Conservation (phyloP, 2,797 vertebrate species). For the Gambelia wislizenii region DNA sequence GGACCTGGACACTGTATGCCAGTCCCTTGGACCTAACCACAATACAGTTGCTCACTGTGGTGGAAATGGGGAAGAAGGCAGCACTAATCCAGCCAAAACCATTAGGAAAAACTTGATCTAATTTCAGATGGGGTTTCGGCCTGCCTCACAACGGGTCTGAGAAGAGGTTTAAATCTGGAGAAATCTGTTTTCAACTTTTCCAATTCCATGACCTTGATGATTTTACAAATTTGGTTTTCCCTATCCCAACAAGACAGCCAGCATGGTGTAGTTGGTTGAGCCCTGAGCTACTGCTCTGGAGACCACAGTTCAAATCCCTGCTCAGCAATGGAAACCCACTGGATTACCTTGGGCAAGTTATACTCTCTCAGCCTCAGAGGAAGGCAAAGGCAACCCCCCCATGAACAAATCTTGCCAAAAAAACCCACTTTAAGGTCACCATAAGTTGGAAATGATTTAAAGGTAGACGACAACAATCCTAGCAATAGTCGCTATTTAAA, state of each 20-base stretch:
- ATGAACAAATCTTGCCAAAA: too few relatives aligned
- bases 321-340: too few relatives aligned
- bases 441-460: too few relatives aligned
- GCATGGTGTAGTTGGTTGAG: not conserved
- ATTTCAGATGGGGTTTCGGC: not conserved
- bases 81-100: not conserved
- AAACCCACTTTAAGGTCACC: too few relatives aligned
- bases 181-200: not conserved
- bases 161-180: not conserved
- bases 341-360: too few relatives aligned
- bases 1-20: not conserved
- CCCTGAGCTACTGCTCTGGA: too few relatives aligned
- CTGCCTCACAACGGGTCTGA: not conserved
- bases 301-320: too few relatives aligned
- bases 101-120: not conserved
- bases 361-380: too few relatives aligned
- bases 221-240: not conserved
- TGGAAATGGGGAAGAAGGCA: not conserved
- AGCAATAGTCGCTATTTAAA: not conserved
- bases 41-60: not conserved
- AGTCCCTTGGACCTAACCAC: not conserved
- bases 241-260: not conserved
- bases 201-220: not conserved
- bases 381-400: too few relatives aligned
- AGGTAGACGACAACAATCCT: not conserved